Evolutionary conservation across 30 jellyfish, hydroid and myxozoan genomes (phyloP), one percentile per base, ranked within the genome.

Genomic region (Calvadosia cruxmelitensis): DNA sequence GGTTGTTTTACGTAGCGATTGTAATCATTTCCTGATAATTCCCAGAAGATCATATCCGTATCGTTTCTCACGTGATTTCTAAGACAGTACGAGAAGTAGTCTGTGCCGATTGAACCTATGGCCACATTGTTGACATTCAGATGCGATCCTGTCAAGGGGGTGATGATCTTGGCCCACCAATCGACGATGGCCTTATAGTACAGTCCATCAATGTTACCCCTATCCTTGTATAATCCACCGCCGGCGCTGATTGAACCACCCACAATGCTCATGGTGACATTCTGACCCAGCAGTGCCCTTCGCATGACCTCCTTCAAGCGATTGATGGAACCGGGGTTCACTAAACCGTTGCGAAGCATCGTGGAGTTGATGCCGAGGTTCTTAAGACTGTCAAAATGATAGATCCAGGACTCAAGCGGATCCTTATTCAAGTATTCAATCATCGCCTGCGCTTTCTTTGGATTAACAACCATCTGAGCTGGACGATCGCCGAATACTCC

Each of bases 171-270:
- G 70, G 81, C 82, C 98, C 98, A 90, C 98, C 98, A 90, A 69
- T 90, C 98, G 15, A 78, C 98, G 1, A 90, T 74, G 10, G 95
- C 98, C 61, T 90, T 90, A 65, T 90, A 90, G 78, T 81, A 90
- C 61, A 90, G 70, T 29, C 98, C 98, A 27, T 79, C 98, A 12
- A 90, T 90, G 53, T 68, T 90, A 13, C 95, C 95, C 25, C 94
- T 76, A 34, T 90, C 98, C 70, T 90, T 90, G 68, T 90, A 90
- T 53, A 90, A 63, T 13, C 98, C 98, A 32, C 98, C 98, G 34
- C 98, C 98, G 29, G 98, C 98, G 64, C 98, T 90, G 27, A 90
- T 90, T 3, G 98, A 90, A 34, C 98, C 98, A 27, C 98, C 98
- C 34, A 90, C 91, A 12, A 90, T 74, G 61, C 95, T 90, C 50